Percentiles rank a stretch among this genome's conserved stretches.
Conservation (phyloP, 2,113 vertebrate genomes). For the Lycaon pictus region DNA sequence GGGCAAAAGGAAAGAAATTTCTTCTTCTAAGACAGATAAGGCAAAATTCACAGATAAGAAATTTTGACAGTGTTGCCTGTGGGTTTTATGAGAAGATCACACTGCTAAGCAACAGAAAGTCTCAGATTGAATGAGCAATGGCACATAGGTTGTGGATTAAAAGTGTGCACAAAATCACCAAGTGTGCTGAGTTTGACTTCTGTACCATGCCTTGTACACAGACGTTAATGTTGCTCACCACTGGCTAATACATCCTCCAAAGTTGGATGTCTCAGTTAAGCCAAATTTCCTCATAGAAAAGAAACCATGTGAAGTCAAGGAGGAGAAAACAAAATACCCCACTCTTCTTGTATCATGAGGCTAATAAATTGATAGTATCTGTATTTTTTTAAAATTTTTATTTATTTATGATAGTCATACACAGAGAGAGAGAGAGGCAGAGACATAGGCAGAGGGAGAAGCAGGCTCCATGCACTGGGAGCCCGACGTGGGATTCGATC, state of each 20-base stretch:
- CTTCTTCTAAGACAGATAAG: background rate
- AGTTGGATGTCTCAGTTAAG: background rate
- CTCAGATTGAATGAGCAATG: background rate
- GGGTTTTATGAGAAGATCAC: background rate
- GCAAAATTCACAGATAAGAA: background rate
- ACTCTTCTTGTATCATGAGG: conserved; percentile 6
- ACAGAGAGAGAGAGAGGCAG: no score
- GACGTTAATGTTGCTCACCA: background rate
- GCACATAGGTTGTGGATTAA: background rate
- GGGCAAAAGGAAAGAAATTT: background rate
- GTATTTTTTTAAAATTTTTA: background rate
- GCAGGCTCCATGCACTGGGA: no score
- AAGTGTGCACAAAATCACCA: background rate
- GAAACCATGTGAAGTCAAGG: background rate
- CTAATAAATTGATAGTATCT: background rate
- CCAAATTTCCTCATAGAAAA: background rate
- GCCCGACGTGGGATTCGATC: no score
- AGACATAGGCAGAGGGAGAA: no score
- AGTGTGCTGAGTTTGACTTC: background rate
- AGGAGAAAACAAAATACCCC: background rate
- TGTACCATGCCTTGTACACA: background rate
- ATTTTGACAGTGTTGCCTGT: background rate
- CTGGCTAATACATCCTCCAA: background rate
- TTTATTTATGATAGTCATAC: no score
- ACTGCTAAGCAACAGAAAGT: no score